Conservation (phyloP, 1,140 invertebrate species). For the Daktulosphaira vitifoliae region DNA sequence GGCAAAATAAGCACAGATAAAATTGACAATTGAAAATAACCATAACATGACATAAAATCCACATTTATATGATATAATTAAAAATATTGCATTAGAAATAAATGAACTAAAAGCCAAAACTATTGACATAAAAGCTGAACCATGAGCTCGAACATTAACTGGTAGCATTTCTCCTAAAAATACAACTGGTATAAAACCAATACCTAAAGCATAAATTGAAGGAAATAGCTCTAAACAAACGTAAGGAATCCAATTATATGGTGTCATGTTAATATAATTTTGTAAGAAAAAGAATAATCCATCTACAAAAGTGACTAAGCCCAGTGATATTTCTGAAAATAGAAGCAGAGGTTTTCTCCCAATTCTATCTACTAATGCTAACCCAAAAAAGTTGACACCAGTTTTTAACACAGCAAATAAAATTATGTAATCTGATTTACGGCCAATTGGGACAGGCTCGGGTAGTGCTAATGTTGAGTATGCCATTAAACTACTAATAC, state of each 20-base stretch:
- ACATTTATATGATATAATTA: constrained; percentile 9
- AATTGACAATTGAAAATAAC: constrained; percentile 34
- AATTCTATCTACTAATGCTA: constrained; percentile 40
- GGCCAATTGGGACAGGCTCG: constrained; percentile 39
- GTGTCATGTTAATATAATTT: neutral
- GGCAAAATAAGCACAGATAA: constrained; percentile 53
- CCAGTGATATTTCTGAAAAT: constrained; percentile 38
- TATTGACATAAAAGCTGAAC: constrained; percentile 38
- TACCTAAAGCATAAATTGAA: constrained; percentile 37
- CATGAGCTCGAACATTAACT: constrained; percentile 39
- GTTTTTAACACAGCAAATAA: constrained; percentile 40
- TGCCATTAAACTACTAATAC: constrained; percentile 62
- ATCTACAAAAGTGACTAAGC: constrained; percentile 34
- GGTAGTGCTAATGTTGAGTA: constrained; percentile 66
- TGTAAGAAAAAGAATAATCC: constrained; percentile 28
- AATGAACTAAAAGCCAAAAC: constrained; percentile 37
- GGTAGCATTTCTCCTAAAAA: constrained; percentile 40
- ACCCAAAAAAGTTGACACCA: constrained; percentile 37
- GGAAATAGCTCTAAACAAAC: constrained; percentile 33
- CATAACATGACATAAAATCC: constrained; percentile 37
- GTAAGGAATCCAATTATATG: constrained; percentile 35
- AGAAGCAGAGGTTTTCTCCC: constrained; percentile 46
- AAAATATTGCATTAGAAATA: constrained; percentile 38
- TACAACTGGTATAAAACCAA: constrained; percentile 40
- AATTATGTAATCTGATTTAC: neutral